Percentiles rank a stretch among this genome's conserved stretches.
phyloP scores from a whole-genome alignment of 2,113 vertebrate species.

The Proteles cristata region DNA sequence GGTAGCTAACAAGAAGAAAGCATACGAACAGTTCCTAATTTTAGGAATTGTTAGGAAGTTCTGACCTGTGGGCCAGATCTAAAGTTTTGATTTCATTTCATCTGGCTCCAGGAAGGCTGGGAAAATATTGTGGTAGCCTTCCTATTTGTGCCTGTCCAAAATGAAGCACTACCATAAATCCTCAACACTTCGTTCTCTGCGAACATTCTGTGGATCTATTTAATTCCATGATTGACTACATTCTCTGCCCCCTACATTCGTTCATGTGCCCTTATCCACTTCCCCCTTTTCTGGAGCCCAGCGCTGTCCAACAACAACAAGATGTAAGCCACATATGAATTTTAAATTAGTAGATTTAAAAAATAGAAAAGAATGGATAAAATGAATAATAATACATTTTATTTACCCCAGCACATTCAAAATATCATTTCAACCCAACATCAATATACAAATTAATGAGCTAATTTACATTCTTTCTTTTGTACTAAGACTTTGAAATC shows the following conservation, averaged over 20 bases:
- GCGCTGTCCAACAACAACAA: not conserved
- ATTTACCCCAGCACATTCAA: not conserved
- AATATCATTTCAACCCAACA: not conserved
- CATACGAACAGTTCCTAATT: not conserved
- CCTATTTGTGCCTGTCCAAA: not conserved
- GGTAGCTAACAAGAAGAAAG: not conserved
- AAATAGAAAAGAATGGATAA: not conserved
- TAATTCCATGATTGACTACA: not conserved
- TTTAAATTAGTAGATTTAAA: not conserved
- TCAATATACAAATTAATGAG: not conserved
- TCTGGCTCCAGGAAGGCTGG: not conserved
- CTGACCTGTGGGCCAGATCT: not conserved
- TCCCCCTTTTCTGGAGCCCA: not conserved
- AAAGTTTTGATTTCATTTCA: not conserved
- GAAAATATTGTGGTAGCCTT: not conserved
- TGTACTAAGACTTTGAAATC: not conserved
- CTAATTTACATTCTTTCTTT: not conserved
- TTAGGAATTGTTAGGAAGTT: not conserved
- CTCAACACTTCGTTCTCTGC: not conserved
- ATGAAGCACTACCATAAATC: no score
- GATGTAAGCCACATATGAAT: not conserved
- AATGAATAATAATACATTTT: not conserved
- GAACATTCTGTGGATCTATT: fast-evolving
- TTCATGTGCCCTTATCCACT: not conserved
- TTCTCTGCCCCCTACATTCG: not conserved